phyloP scores from a whole-genome alignment of 2,888 invertebrate species.

The Acanthosoma haemorrhoidale region DNA sequence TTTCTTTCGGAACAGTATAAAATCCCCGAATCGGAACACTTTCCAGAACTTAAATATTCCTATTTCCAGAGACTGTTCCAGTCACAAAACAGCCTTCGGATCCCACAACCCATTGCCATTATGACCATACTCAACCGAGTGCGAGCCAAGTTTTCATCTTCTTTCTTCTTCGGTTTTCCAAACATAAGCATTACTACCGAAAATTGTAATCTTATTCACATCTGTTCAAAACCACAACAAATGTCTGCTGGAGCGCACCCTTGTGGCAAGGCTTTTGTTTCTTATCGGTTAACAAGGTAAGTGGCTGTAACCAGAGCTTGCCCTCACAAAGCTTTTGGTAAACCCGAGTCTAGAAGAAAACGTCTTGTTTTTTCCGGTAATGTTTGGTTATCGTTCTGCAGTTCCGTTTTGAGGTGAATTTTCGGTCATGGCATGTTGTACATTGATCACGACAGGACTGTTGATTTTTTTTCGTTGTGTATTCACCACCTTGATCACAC shows the following conservation, averaged over 20 bases:
- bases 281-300: no score
- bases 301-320: no score
- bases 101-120: conserved; percentile 24
- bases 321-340: no score
- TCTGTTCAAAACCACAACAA: conserved; percentile 17
- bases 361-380: conserved; percentile 40
- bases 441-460: conserved; percentile 35
- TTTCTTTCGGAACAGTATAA: no score
- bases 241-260: conserved; percentile 24
- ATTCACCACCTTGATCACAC: conserved; percentile 38
- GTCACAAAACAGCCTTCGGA: background rate
- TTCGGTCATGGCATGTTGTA: conserved; percentile 33
- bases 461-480: conserved; percentile 30
- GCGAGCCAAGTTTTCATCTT: conserved; percentile 25
- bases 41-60: background rate
- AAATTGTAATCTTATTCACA: conserved; percentile 30
- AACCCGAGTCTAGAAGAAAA: no score
- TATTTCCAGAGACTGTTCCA: background rate
- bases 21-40: no score
- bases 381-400: conserved; percentile 38
- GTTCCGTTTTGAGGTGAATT: conserved; percentile 36
- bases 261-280: no score
- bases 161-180: conserved; percentile 32
- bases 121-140: conserved; percentile 13
- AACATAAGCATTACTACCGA: conserved; percentile 26